Conservation (phyloP, 2,113 vertebrate species). For the Leptobrachium ailaonicum region DNA sequence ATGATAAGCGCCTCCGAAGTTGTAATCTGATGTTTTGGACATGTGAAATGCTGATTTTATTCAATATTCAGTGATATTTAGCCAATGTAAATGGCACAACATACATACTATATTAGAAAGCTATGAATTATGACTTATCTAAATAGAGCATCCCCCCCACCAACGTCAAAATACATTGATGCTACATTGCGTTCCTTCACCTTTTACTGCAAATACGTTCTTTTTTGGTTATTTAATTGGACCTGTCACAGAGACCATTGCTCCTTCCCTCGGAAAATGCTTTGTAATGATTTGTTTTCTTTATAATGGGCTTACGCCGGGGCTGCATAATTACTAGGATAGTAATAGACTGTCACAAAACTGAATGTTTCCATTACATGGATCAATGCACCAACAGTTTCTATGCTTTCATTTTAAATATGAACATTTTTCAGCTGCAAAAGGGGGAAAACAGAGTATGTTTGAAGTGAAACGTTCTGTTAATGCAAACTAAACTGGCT, state of each 20-base stretch:
- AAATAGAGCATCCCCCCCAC: not conserved
- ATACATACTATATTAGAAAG: not conserved
- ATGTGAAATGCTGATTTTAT: not conserved
- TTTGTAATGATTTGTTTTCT: conserved; percentile 48
- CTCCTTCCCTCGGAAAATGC: conserved; percentile 38
- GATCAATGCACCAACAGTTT: conserved; percentile 38
- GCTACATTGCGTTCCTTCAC: not conserved
- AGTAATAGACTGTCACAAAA: conserved; percentile 48
- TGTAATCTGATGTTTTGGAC: not conserved
- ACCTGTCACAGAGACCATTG: conserved; percentile 29
- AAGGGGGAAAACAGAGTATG: not conserved
- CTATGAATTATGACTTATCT: not conserved
- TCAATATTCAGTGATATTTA: not conserved
- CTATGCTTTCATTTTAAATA: conserved; percentile 30
- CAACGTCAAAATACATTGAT: conserved; percentile 21
- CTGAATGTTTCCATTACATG: conserved; percentile 48
- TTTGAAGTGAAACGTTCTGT: conserved; percentile 3
- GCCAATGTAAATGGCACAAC: not conserved
- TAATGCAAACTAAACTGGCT: not conserved
- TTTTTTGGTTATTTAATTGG: conserved; percentile 28
- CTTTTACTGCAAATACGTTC: conserved; percentile 1
- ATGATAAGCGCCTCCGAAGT: no score
- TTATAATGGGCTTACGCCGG: conserved; percentile 33
- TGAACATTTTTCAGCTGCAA: conserved; percentile 37
- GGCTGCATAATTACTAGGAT: conserved; percentile 35